Evolutionary conservation across 1,140 invertebrate species (phyloP).

Genomic region (Aphaenogaster ashmeadi): DNA sequence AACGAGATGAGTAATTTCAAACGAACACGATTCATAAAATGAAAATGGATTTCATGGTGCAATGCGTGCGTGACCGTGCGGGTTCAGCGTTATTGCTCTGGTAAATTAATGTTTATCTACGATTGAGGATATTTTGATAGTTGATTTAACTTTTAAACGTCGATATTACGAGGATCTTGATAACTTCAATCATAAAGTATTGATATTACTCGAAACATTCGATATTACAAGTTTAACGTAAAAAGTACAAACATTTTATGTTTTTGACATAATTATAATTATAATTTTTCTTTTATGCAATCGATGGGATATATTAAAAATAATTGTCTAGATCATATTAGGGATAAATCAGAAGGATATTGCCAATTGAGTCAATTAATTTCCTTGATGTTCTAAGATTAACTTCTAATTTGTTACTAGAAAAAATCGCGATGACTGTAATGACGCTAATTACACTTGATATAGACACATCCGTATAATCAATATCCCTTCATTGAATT

Average conservation of each 20-base stretch:
- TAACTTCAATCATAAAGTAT: background rate
- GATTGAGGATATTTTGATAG: background rate
- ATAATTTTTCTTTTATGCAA: background rate
- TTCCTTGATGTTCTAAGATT: background rate
- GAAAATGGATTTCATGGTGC: background rate
- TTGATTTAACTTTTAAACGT: background rate
- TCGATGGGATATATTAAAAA: background rate
- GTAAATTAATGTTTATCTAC: conserved; percentile 18
- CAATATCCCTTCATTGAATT: conserved; percentile 3
- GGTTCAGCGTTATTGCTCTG: background rate
- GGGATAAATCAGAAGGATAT: background rate
- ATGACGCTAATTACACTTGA: background rate
- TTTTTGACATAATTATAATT: conserved; percentile 10
- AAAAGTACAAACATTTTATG: background rate
- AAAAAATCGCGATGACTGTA: background rate
- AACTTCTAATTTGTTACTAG: conserved; percentile 1
- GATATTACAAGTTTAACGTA: background rate
- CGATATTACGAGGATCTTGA: background rate
- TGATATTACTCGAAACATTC: background rate
- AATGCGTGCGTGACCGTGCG: background rate
- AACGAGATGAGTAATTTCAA: conserved; percentile 1
- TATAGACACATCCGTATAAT: background rate
- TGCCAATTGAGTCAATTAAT: conserved; percentile 7
- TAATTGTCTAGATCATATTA: background rate
- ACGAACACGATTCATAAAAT: background rate